Evolutionary conservation across 2,888 invertebrate species (phyloP), one percentile per base, ranked within the genome.

Genomic region (Barypeithes pellucidus): DNA sequence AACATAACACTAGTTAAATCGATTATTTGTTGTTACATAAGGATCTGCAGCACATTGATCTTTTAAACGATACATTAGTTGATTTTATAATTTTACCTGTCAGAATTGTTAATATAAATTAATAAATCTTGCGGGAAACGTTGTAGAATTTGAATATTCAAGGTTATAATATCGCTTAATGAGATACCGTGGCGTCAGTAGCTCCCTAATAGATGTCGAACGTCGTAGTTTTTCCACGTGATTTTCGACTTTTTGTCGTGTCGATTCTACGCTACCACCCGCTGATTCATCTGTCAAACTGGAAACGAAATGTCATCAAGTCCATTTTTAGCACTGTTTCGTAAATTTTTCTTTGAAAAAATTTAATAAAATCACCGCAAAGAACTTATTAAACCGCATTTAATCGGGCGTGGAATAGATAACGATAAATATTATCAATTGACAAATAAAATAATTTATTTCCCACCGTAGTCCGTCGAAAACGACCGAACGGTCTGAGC

Each of bases 401-500:
- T 16, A 29, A 29, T 63, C 47, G 47, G 47, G 61, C 45, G 43
- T 43, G 29, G 41, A 24, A 61, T 5, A 22, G 63, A 63, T 63
- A 63, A 50, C 47, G 63, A 63, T 63, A 36, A 61, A 47, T 50
- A 50, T 63, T 63, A 63, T 63, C 63, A 63, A 50, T 36, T 63
- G 36, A 63, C 50, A 63, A 63, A 50, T 36, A 63, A 50, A 50
- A 33, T 63, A 50, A 63, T 50, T 29, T 50, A 36, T 33, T 63
- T 33, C 18, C 29, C 11, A 11, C 16, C 12, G 43, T 14, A 60
- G 39, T 52, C 18, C 52, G 59, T n/a, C 67, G 50, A 43, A 47
- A 50, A 67, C 33, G 47, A 18, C 67, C 67, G 67, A 69, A 20
- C 66, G 18, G n/a, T 57, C 47, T 54, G 47, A 61, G 41, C 33